Base-by-base conservation (phyloP, 2,888 invertebrate genomes). In the Frankliniella intonsa region DNA sequence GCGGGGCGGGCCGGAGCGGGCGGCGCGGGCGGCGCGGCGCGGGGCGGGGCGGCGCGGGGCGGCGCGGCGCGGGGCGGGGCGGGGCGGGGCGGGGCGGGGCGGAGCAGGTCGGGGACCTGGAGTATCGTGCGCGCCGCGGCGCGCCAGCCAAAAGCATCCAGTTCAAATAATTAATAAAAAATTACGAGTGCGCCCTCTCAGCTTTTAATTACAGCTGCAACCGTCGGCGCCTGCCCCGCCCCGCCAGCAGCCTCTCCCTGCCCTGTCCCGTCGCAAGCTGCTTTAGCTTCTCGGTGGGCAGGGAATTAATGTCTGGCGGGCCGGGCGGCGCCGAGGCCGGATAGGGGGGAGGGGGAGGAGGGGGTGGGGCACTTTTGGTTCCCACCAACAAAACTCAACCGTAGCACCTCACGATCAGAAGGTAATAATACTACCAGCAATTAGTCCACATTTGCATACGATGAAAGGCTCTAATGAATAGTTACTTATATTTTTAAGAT, bases 161-260 rank as follows among this genome's bases (percentile, higher is more conserved):
- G 69, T 76, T 76, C 12, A 22, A 76, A 76, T 76, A 76, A 76
- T 76, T 76, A 76, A 76, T 76, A 76, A 76, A 25, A 76, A 76
- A 76, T 76, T 76, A 76, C 69, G 25, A 76, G 69, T 76, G 69
- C 62, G 62, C 69, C 55, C 55, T 55, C 55, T 55, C 55, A 12
- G 69, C 25, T 76, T 76, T 76, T 76, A 76, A 76, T 76, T 76
- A 76, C 69, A 55, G 55, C 55, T 55, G 55, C 55, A 76, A 76
- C 69, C 69, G 69, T 76, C 69, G 69, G 55, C 55, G 55, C 55
- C 55, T 55, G 2, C 38, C 38, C 38, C 38, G 38, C 55, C 19
- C 55, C 14, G 55, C 19, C 38, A 38, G 38, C 38, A 38, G 38
- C 38, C 5, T 38, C 38, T 10, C 55, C 55, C 17, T 19, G 55